Base-by-base conservation (phyloP, 2,888 invertebrate genomes). In the Caenorhabditis panamensis region DNA sequence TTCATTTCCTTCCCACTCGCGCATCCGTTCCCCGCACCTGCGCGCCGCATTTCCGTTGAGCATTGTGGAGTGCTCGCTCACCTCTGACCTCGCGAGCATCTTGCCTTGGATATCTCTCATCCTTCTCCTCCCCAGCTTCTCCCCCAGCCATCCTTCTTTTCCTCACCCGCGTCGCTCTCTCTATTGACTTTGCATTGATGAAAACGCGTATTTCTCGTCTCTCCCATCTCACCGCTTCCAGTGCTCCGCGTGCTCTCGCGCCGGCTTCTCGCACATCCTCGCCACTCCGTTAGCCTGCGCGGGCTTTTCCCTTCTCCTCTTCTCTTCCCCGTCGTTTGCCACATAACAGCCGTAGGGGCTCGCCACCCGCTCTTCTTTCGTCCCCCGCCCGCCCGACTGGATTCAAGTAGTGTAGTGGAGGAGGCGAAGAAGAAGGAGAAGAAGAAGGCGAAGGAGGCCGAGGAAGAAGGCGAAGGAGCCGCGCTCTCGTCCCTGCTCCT, bases 181-280 rank as follows among this genome's bases (percentile, higher is more conserved):
- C 75, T 76, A 62, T 78, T 78, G 78, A 71, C 71, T 78, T 78
- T 78, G 61, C 66, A 71, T 78, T 69, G 78, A 78, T 69, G 69
- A 78, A 71, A 78, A 59, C 44, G 49, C 58, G 47, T 58, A 53
- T 56, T 66, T 22, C 53, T 66, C 66, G 20, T 53, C 36, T 71
- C 28, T 13, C 26, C 26, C 58, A 9, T 31, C 37, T 36, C 26
- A 49, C 53, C 71, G 51, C 53, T 61, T 41, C n/a, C 16, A 16
- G 9, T 41, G 41, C 41, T 41, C 41, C 9, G 13, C 41, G 16
- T 13, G 9, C 41, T 66, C 67, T 58, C 80, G 28, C n/a, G n/a
- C n/a, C 28, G 18, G 31, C 49, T 54, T 63, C 63, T 69, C 64
- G 20, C 64, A 47, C 58, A 59, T 59, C 49, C 68, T 47, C 47